These are phyloP conservation scores for Cettia cetti DNA, from an alignment of 2,113 vertebrate genomes.

Conservation along the genomic window DNA sequence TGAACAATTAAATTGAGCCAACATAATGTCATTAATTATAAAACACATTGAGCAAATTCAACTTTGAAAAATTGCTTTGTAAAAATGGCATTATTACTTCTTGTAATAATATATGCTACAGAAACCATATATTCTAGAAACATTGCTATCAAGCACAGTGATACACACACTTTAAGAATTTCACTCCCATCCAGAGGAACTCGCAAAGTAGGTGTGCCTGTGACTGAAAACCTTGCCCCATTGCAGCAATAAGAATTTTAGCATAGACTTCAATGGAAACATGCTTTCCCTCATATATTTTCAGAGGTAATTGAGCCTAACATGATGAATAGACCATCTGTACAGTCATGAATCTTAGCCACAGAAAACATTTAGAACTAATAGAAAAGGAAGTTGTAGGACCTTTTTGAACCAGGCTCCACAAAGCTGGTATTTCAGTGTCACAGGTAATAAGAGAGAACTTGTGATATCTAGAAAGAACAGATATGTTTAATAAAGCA, in stretches of 20 bases:
- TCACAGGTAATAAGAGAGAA: background rate
- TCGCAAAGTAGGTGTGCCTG: background rate
- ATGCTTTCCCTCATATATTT: background rate
- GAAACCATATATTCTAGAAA: background rate
- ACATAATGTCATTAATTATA: conserved; percentile 6
- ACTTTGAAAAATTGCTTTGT: conserved; percentile 1
- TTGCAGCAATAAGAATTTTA: background rate
- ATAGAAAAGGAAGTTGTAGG: background rate
- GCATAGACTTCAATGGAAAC: conserved; percentile 30
- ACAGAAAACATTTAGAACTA: conserved; percentile 43
- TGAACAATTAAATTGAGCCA: conserved; percentile 28
- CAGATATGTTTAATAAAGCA: background rate
- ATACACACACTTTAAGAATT: background rate
- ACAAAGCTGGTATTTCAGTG: background rate
- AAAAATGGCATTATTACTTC: background rate
- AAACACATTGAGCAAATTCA: background rate
- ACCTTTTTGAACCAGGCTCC: background rate
- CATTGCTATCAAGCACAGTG: background rate
- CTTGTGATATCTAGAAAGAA: background rate
- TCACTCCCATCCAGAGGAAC: background rate
- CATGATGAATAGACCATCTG: conserved; percentile 56
- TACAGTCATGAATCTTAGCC: conserved; percentile 24
- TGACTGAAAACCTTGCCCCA: background rate
- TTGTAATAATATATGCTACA: background rate
- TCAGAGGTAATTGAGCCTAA: conserved; percentile 36